A percentile compares a stretch with the other conserved stretches of the same genome.
Evolutionary conservation across 2,888 invertebrate genomes (phyloP).

Genomic region (Troides aeacus): DNA sequence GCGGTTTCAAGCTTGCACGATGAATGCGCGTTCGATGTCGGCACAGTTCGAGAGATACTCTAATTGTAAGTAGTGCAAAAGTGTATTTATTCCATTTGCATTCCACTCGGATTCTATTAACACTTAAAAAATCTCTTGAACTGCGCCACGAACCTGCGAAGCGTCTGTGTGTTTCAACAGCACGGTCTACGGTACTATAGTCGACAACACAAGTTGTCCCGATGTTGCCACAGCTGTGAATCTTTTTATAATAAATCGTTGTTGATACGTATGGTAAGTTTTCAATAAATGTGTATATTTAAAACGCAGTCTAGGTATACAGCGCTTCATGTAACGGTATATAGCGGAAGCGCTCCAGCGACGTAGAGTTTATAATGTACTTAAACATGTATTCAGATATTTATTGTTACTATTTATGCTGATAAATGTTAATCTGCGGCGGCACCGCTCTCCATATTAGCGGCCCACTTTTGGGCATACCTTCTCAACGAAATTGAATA

Average conservation of each 20-base stretch:
- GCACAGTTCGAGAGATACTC: not conserved
- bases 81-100: constrained; percentile 7
- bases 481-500: not conserved
- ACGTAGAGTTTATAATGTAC: constrained; percentile 63
- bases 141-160: not conserved
- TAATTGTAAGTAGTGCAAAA: constrained; percentile 7
- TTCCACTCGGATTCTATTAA: constrained; percentile 5
- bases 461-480: not conserved
- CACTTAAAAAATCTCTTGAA: constrained; percentile 4
- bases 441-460: constrained; percentile 20
- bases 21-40: not conserved
- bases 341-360: constrained; percentile 61
- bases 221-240: constrained; percentile 45
- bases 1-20: too few relatives aligned
- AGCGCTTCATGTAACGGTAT: constrained; percentile 48
- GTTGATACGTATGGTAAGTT: constrained; percentile 49
- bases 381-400: constrained; percentile 64
- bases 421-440: constrained; percentile 27
- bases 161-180: not conserved
- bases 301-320: constrained; percentile 38
- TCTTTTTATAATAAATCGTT: constrained; percentile 40
- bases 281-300: constrained; percentile 50
- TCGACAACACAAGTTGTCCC: constrained; percentile 20
- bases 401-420: constrained; percentile 45
- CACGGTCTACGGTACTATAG: constrained; percentile 19